Evolutionary conservation across 2,797 vertebrate species (phyloP), one percentile per base, ranked within the genome.

Genomic region (Danio kyathit): DNA sequence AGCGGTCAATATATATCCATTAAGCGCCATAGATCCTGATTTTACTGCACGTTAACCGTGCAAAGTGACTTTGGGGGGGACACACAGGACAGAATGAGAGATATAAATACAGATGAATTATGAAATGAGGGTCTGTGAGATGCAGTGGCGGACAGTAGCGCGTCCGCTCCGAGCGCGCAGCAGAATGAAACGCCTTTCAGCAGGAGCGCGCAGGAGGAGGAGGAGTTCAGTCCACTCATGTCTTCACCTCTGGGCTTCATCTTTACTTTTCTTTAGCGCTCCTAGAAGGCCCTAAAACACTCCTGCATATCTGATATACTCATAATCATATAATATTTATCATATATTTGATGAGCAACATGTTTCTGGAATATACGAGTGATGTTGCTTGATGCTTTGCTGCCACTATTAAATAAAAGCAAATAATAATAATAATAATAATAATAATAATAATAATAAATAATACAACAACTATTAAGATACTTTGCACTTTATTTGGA

Each of bases 111-210:
- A 17, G 12, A 48, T 29, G 67, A 54, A 64, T 52, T 44, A 56
- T 7, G 8, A 70, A 80, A 72, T 69, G 12, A 56, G 46, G 48
- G 16, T 60, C 52, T 6, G 14, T 57, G 41, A 21, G 13, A 59
- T 74, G 41, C 38, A 54, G 63, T 61, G 73, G 75, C 66, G 44
- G n/a, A 72, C 38, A 78, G 67, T 41, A 21, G 71, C 73, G 83
- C 66, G 67, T 73, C 76, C 78, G 19, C 67, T 78, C 65, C 63
- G 66, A 44, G 76, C 76, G 78, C 76, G 82, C 38, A 57, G 40
- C 65, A 63, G 60, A 48, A 57, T 73, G 83, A 74, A 81, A 85
- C 86, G 78, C 78, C 83, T 86, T 79, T 72, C 76, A 81, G 46
- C 40, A 44, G 60, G 54, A 75, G 64, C 66, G 76, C 80, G 77